Percentiles rank a stretch among this genome's conserved stretches.
These are phyloP conservation scores for Esox niger DNA, from an alignment of 2,113 vertebrate species.

Conservation along the genomic window DNA sequence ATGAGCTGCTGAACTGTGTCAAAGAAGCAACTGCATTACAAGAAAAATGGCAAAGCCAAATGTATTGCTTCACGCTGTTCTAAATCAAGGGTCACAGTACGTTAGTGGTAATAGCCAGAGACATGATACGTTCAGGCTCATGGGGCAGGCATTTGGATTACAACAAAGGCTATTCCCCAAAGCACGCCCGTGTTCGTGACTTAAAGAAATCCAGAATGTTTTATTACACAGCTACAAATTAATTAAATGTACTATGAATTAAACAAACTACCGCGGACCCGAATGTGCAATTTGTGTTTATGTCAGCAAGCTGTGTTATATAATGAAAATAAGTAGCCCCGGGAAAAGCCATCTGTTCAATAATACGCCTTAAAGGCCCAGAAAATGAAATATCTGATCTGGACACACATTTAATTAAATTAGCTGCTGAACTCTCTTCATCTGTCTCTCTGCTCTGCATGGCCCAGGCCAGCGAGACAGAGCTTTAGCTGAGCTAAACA, in stretches of 20 bases:
- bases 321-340: background rate
- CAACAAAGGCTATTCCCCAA: background rate
- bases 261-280: background rate
- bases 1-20: too few species aligned
- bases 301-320: constrained; percentile 7
- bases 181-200: background rate
- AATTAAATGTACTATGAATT: background rate
- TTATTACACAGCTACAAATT: background rate
- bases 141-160: background rate
- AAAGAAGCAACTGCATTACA: too few species aligned
- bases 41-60: too few species aligned
- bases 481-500: too few species aligned
- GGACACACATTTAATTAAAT: constrained; percentile 11
- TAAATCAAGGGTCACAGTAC: too few species aligned
- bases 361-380: constrained; percentile 1
- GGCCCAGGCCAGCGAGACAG: background rate
- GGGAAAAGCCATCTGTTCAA: constrained; percentile 9
- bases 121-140: background rate
- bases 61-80: too few species aligned
- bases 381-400: constrained; percentile 12
- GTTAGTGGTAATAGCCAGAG: too few species aligned
- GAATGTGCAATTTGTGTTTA: constrained; percentile 6
- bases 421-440: background rate
- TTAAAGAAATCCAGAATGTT: background rate
- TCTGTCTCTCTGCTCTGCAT: background rate